Base-by-base conservation (phyloP, 2,888 invertebrate genomes). In the Drosophila pegasa region DNA sequence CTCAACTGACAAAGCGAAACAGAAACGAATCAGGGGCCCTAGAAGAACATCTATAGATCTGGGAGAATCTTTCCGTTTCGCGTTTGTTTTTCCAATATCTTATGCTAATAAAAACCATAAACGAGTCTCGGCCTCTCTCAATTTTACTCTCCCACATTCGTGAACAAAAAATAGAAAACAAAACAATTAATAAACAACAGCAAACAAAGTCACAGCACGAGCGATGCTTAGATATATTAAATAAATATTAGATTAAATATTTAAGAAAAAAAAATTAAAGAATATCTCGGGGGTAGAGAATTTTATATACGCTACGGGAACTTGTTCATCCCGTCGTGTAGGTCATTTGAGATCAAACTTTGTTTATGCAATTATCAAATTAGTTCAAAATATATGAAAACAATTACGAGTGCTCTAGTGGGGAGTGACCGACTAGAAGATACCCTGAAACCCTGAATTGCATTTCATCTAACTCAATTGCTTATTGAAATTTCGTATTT, bases 41-140 rank as follows among this genome's bases (percentile, higher is more conserved):
- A 20, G 43, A 43, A 37, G 52, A 47, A 40, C 33, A 31, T 52
- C 40, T 56, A 55, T 47, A 47, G 38, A 48, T 50, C 48, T 40
- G 45, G 50, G 60, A 62, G 70, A 58, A 55, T 48, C 20, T 29
- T 52, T 51, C 29, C 70, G 54, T 29, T 29, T 6, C 27, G 27
- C 45, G 45, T 29, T 59, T 20, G 50, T 50, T 61, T 41, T 43
- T 33, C 50, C 66, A 63, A 63, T 75, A 84, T 81, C 84, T 75
- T 80, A 71, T 77, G 79, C 69, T 84, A 86, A 84, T 86, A 83
- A 68, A 78, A 69, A 64, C 67, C 63, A 70, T 68, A 67, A 69
- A 27, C 43, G 62, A 66, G 35, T 27, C 1, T 14, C 22, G 38
- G 43, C 54, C 52, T 40, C 52, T 55, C 61, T 54, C 57, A 22